Conservation (phyloP, 1,140 invertebrate genomes). For the Hyposmocoma kahamanoa region DNA sequence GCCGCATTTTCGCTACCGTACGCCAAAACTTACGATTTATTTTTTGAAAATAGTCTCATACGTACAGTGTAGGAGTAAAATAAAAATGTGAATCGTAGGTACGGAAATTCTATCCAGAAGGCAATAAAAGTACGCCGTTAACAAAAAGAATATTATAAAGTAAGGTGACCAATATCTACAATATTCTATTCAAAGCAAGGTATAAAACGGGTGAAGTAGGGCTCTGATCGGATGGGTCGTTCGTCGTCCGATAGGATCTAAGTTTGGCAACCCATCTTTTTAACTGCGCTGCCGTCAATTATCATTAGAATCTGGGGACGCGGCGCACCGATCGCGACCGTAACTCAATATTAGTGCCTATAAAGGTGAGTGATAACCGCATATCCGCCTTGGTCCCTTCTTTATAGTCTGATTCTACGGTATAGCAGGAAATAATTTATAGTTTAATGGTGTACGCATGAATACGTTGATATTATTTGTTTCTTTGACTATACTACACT, state of each 20-base stretch:
- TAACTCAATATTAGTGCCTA: conserved; percentile 59
- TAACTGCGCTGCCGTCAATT: conserved; percentile 46
- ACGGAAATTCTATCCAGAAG: too few relatives aligned
- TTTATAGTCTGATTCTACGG: conserved; percentile 20
- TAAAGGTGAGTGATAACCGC: conserved; percentile 57
- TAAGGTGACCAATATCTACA: too few relatives aligned
- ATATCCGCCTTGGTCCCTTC: conserved; percentile 22
- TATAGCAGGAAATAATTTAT: conserved; percentile 23
- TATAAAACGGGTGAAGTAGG: conserved; percentile 14
- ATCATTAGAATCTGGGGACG: conserved; percentile 48
- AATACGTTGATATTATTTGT: background rate
- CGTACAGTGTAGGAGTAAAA: too few relatives aligned
- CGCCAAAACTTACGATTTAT: too few relatives aligned
- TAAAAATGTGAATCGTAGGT: too few relatives aligned
- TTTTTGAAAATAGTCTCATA: too few relatives aligned
- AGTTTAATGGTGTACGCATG: conserved; percentile 4
- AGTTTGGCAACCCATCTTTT: conserved; percentile 48
- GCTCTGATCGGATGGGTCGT: conserved; percentile 10
- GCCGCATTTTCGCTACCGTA: too few relatives aligned
- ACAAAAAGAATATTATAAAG: too few relatives aligned
- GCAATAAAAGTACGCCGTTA: too few relatives aligned
- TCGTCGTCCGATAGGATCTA: conserved; percentile 29
- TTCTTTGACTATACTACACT: too few relatives aligned
- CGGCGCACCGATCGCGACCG: conserved; percentile 26
- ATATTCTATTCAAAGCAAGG: conserved; percentile 18